Percentiles rank a stretch among this genome's conserved stretches.
These are phyloP conservation scores for Melanotaenia maccullochi DNA, from an alignment of 2,797 vertebrate genomes.

Conservation along the genomic window DNA sequence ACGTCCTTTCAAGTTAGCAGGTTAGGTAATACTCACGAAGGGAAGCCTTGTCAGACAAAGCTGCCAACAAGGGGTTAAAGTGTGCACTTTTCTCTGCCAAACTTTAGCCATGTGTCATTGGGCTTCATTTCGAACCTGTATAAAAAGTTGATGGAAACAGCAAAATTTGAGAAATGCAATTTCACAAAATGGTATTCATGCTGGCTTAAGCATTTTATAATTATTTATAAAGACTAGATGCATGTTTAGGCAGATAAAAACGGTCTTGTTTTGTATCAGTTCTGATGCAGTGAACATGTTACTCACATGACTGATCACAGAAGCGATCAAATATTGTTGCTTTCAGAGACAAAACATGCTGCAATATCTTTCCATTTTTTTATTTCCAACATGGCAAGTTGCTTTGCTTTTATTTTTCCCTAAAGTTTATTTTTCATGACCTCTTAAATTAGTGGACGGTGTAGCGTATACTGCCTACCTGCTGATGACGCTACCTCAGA, in stretches of 20 bases:
- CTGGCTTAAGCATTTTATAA: neutral
- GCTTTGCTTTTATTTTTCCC: neutral
- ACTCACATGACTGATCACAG: neutral
- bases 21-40: conserved; percentile 28
- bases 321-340: neutral
- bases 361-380: neutral
- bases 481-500: too few species aligned
- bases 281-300: conserved; percentile 3
- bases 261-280: neutral
- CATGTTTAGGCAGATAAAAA: neutral
- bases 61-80: conserved; percentile 70
- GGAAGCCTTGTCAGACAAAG: conserved; percentile 52
- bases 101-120: conserved; percentile 29
- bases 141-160: neutral
- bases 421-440: neutral
- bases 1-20: conserved; percentile 40
- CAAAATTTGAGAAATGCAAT: neutral
- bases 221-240: neutral
- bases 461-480: neutral
- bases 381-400: neutral
- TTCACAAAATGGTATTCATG: neutral
- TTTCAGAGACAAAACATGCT: neutral
- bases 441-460: neutral
- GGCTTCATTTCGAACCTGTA: neutral
- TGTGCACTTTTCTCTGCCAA: conserved; percentile 67